Evolutionary conservation across 2,113 vertebrate species (phyloP).

Genomic region (Bos javanicus): DNA sequence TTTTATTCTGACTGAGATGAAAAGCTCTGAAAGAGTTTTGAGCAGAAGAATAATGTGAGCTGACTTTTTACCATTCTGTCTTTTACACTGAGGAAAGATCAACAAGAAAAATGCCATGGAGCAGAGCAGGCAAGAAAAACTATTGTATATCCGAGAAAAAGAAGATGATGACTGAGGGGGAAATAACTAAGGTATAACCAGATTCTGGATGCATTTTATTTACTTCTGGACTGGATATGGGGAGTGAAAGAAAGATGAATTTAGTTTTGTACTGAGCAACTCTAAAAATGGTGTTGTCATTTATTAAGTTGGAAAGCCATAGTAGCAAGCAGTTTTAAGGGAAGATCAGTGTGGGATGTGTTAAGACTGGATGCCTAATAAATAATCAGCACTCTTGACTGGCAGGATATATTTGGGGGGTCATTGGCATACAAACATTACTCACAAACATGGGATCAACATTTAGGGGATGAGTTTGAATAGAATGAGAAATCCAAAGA

Average conservation of each 20-base stretch:
- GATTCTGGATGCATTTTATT: not conserved
- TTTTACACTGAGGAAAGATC: not conserved
- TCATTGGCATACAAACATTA: not conserved
- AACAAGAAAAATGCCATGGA: not conserved
- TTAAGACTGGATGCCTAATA: not conserved
- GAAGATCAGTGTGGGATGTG: not conserved
- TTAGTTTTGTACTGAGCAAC: not conserved
- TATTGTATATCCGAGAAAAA: not conserved
- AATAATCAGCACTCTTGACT: not conserved
- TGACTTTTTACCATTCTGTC: not conserved
- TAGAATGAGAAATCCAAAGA: not conserved
- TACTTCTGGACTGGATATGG: not conserved
- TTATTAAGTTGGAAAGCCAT: not conserved
- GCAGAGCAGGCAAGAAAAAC: not conserved
- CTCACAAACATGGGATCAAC: not conserved
- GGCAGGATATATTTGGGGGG: not conserved
- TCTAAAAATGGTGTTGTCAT: not conserved
- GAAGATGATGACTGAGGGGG: not conserved
- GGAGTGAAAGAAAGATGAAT: not conserved
- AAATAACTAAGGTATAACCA: not conserved
- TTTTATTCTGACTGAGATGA: not conserved
- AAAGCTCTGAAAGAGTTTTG: not conserved
- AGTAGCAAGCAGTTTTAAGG: not conserved
- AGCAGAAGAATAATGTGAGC: not conserved
- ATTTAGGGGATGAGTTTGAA: not conserved